Base-by-base conservation (phyloP, 2,113 vertebrate species). In the Pleuronectes platessa region DNA sequence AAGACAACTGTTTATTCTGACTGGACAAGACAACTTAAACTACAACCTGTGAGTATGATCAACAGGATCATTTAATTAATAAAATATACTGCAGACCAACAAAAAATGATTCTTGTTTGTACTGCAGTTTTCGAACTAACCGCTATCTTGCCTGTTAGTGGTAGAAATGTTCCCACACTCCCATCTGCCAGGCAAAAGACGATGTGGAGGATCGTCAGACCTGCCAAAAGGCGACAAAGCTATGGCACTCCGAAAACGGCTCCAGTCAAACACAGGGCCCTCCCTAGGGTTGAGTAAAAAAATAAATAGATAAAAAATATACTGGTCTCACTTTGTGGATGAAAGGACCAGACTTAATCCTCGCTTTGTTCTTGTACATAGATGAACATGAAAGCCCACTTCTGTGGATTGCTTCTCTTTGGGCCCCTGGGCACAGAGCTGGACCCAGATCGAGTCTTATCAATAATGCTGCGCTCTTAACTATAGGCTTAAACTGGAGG, bases 391-490 rank as follows among this genome's bases (percentile, higher is more conserved):
- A 95, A 95, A 95, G 94, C 93, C 93, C 95, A 93, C 92, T 92
- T 89, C 90, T 93, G 88, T 92, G 93, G 92, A 93, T 93, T 94
- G 93, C 89, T 90, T 93, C 87, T 85, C 88, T 89, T 86, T 85
- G 85, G 85, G 88, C 90, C 92, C 82, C 88, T 93, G 66, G 85
- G 89, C 94, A 93, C 75, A 77, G 72, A 42, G 74, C 85, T 76
- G 89, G 92, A 91, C 92, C 91, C 75, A 72, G 87, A 93, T 72
- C 88, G 80, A 61, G 88, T 94, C 95, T 95, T 96, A 95, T 95
- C 95, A 95, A 96, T 96, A 96, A 97, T 91, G 85, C 89, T 94
- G 87, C 83, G 61, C 93, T 95, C 95, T 94, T 94, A 94, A 95
- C 95, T 90, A 64, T 73, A 58, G 45, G 89, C 94, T 97, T 97